Conservation (phyloP, 2,113 vertebrate genomes). For the Synodontis membranacea region DNA sequence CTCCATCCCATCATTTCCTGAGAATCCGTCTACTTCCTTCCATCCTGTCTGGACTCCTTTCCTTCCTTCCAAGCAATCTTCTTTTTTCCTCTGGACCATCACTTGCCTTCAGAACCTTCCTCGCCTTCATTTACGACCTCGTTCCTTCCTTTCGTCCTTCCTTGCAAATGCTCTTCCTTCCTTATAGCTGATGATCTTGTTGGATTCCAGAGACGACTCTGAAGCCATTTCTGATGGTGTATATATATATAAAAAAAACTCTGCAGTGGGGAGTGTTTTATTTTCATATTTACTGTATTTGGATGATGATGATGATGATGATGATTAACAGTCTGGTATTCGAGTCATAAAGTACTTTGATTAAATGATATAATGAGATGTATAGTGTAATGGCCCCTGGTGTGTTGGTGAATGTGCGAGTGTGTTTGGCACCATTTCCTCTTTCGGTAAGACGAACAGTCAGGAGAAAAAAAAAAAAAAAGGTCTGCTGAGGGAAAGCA, state of each 20-base stretch:
- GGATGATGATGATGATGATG: not conserved
- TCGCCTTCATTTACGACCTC: not conserved
- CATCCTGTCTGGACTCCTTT: not conserved
- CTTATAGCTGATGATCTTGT: not conserved
- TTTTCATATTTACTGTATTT: not conserved
- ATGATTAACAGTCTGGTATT: not conserved
- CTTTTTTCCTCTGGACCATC: not conserved
- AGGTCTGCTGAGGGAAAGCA: conserved; percentile 5
- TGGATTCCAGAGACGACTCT: not conserved
- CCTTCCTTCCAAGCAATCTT: not conserved
- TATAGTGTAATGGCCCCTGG: not conserved
- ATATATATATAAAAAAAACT: no score
- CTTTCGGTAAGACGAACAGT: not conserved
- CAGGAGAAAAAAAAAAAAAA: not conserved
- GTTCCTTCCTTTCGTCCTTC: not conserved
- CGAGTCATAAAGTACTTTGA: not conserved
- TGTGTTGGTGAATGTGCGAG: not conserved
- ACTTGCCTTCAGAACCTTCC: not conserved
- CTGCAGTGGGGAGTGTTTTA: no score
- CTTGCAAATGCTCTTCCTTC: not conserved
- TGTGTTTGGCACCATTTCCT: not conserved
- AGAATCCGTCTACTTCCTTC: no score
- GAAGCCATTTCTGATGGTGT: not conserved
- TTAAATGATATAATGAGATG: not conserved
- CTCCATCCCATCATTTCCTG: no score